Percentiles rank a stretch among this genome's conserved stretches.
phyloP scores from a whole-genome alignment of 2,888 invertebrate genomes.

The Melanophora roralis region DNA sequence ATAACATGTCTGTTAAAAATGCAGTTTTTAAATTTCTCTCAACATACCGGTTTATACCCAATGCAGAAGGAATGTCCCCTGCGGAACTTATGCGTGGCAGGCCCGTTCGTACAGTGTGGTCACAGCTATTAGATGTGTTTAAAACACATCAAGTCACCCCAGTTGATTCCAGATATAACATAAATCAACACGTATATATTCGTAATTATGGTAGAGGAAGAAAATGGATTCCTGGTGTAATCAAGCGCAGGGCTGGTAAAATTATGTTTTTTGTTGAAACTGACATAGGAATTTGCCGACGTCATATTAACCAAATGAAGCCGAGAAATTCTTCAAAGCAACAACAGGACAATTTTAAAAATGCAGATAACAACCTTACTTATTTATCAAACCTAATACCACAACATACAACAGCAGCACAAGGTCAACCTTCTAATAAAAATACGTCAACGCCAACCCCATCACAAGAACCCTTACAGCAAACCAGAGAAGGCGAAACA shows the following conservation, averaged over 20 bases:
- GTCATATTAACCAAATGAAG: conserved; percentile 28
- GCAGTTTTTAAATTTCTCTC: conserved; percentile 39
- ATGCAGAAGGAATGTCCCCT: conserved; percentile 38
- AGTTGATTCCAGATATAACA: neutral
- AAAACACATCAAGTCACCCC: neutral
- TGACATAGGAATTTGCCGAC: conserved; percentile 7
- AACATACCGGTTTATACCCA: conserved; percentile 48
- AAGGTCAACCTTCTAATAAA: too few relatives aligned
- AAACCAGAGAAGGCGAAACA: too few relatives aligned
- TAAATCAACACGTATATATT: neutral
- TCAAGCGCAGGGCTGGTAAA: conserved; percentile 4
- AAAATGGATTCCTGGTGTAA: conserved; percentile 23
- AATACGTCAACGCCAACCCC: too few relatives aligned
- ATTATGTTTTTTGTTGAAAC: conserved; percentile 8
- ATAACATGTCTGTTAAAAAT: conserved; percentile 22
- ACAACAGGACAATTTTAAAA: too few relatives aligned
- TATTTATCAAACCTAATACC: too few relatives aligned
- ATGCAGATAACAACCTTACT: too few relatives aligned
- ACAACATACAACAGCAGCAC: too few relatives aligned
- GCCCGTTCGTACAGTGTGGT: conserved; percentile 31
- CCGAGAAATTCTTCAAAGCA: neutral
- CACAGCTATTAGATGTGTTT: conserved; percentile 5
- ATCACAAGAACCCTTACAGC: too few relatives aligned
- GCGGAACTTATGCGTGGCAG: conserved; percentile 40
- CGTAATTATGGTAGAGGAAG: conserved; percentile 20